These are phyloP conservation scores for Ischnus inquisitorius DNA, from an alignment of 2,888 invertebrate genomes.

Conservation along the genomic window DNA sequence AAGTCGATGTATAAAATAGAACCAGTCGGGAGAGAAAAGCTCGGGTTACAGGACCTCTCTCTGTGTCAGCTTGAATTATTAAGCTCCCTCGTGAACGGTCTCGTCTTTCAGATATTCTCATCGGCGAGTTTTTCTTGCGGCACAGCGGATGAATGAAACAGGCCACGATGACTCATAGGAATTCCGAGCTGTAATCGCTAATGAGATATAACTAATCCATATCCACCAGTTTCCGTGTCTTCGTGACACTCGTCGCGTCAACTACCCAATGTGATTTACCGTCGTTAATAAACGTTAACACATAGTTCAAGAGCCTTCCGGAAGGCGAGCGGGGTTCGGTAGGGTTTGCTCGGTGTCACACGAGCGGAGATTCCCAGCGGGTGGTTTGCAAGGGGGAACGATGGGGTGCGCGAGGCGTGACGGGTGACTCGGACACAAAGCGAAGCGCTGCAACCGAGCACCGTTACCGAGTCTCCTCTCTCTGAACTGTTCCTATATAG, in stretches of 20 bases:
- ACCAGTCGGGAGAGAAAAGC: conserved; percentile 22
- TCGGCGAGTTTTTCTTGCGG: neutral
- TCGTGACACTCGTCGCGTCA: conserved; percentile 38
- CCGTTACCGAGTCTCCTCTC: conserved; percentile 31
- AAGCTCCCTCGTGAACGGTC: neutral
- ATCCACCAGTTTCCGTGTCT: conserved; percentile 17
- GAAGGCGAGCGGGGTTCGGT: neutral
- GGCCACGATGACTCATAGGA: neutral
- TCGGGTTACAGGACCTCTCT: conserved; percentile 17
- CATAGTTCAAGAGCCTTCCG: conserved; percentile 21
- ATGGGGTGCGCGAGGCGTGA: conserved; percentile 21
- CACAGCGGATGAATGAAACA: neutral
- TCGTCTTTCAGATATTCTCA: conserved; percentile 1
- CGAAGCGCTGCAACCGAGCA: conserved; percentile 20
- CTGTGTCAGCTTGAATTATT: neutral
- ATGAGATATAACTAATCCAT: neutral
- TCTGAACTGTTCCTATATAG: neutral
- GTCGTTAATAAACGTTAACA: conserved; percentile 66
- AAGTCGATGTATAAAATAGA: neutral
- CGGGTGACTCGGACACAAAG: conserved; percentile 54
- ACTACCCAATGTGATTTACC: conserved; percentile 61
- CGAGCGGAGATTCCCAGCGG: conserved; percentile 30
- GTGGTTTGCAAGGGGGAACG: conserved; percentile 37
- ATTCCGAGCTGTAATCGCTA: neutral
- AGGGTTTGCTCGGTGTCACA: conserved; percentile 33